Conservation (phyloP, 2,113 vertebrate genomes). For the Gymnogyps californianus region DNA sequence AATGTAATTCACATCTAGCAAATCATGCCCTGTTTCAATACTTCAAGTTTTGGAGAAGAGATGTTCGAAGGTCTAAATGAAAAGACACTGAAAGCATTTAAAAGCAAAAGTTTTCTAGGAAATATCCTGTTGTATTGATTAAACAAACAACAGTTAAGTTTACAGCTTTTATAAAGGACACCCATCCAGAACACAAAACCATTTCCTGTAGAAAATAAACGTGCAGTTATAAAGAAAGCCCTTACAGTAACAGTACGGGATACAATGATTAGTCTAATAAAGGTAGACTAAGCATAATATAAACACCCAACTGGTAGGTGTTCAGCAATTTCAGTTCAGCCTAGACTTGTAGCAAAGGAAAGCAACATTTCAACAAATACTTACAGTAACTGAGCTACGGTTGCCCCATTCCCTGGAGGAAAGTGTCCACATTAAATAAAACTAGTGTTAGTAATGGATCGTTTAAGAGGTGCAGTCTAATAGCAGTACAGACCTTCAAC, state of each 20-base stretch:
- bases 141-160: not conserved
- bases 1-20: not conserved
- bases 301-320: not conserved
- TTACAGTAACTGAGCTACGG: not conserved
- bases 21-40: not conserved
- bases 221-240: not conserved
- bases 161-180: not conserved
- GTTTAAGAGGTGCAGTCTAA: not conserved
- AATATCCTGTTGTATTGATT: not conserved
- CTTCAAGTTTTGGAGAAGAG: not conserved
- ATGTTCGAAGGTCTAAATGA: not conserved
- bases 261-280: not conserved
- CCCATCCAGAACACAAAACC: not conserved
- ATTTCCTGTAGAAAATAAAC: not conserved
- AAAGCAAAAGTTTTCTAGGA: not conserved
- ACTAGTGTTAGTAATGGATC: rapidly evolving
- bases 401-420: not conserved
- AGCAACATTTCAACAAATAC: not conserved
- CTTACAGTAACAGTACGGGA: rapidly evolving
- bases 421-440: not conserved
- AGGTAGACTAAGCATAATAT: not conserved
- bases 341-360: not conserved
- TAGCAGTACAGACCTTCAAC: not conserved
- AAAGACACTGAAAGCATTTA: not conserved
- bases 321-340: not conserved